These are phyloP conservation scores for Gymnodraco acuticeps DNA, from an alignment of 2,797 vertebrate species.

Conservation along the genomic window DNA sequence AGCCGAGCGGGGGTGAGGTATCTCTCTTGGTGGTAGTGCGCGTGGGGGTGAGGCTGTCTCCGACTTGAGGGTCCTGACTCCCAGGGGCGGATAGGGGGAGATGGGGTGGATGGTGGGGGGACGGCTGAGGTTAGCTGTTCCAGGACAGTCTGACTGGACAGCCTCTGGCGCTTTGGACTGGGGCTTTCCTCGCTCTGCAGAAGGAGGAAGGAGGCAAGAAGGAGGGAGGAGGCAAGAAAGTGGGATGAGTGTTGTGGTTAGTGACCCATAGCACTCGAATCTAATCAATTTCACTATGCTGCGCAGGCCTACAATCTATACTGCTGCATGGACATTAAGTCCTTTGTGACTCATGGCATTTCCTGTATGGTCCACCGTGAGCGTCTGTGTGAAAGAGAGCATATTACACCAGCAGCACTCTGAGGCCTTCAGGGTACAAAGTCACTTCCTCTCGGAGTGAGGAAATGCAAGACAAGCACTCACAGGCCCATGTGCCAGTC, in stretches of 20 bases:
- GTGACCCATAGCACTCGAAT: constrained; percentile 65
- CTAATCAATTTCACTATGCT: constrained; percentile 59
- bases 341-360: constrained; percentile 73
- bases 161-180: constrained; percentile 95
- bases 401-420: constrained; percentile 5
- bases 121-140: constrained; percentile 91
- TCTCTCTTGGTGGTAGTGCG: constrained; percentile 94
- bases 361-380: constrained; percentile 62
- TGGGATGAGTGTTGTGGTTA: constrained; percentile 48
- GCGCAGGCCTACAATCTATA: constrained; percentile 46
- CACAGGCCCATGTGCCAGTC: constrained; percentile 61
- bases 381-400: constrained; percentile 6
- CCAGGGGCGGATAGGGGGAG: constrained; percentile 97
- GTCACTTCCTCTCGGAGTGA: constrained; percentile 79
- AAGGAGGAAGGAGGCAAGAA: constrained; percentile 8
- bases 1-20: constrained; percentile 94
- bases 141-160: constrained; percentile 93
- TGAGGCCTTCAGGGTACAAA: constrained; percentile 69
- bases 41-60: constrained; percentile 90
- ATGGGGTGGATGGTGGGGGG: constrained; percentile 92
- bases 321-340: constrained; percentile 53
- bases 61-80: constrained; percentile 94
- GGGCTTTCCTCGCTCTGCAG: constrained; percentile 94
- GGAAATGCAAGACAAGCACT: constrained; percentile 71
- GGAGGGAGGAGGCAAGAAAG: constrained; percentile 1